Percentiles rank a stretch among this genome's conserved stretches.
These are phyloP conservation scores for Diplodus sargus DNA, from an alignment of 2,797 vertebrate species.

Conservation along the genomic window DNA sequence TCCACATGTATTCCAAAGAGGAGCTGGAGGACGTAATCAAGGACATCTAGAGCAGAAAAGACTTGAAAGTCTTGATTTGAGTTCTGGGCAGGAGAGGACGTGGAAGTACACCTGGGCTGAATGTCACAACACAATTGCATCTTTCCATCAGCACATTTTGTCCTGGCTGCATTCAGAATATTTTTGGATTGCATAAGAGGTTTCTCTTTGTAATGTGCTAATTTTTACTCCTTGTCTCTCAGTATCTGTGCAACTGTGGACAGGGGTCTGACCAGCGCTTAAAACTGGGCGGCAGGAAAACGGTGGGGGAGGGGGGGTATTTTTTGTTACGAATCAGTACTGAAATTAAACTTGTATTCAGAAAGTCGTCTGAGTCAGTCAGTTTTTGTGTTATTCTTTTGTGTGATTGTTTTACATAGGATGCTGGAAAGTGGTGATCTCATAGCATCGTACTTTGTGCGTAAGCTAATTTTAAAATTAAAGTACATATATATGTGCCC, in stretches of 20 bases:
- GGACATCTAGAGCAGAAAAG: conserved; percentile 89
- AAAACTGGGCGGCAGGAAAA: conserved; percentile 61
- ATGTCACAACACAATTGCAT: conserved; percentile 63
- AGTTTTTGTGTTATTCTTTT: conserved; percentile 25
- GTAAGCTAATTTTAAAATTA: neutral
- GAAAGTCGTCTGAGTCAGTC: conserved; percentile 39
- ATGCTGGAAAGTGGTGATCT: neutral
- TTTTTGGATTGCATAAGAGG: conserved; percentile 64
- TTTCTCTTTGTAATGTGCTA: conserved; percentile 75
- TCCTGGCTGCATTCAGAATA: conserved; percentile 56
- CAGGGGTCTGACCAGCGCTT: conserved; percentile 67
- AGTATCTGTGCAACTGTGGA: conserved; percentile 76
- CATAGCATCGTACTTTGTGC: neutral
- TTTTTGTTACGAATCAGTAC: conserved; percentile 85
- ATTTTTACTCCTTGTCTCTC: conserved; percentile 69
- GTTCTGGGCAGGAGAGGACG: conserved; percentile 46
- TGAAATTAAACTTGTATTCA: conserved; percentile 85
- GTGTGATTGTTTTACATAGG: neutral
- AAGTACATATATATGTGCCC: no score
- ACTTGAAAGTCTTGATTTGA: conserved; percentile 47
- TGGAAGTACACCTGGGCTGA: conserved; percentile 41
- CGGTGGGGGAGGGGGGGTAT: conserved; percentile 21
- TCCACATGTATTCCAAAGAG: conserved; percentile 99
- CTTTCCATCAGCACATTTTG: conserved; percentile 71
- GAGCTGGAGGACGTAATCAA: conserved; percentile 99